Percentiles rank a stretch among this genome's conserved stretches.
phyloP scores from a whole-genome alignment of 64 coral and sea anemone genomes.

The Stichodactyla mertensii region DNA sequence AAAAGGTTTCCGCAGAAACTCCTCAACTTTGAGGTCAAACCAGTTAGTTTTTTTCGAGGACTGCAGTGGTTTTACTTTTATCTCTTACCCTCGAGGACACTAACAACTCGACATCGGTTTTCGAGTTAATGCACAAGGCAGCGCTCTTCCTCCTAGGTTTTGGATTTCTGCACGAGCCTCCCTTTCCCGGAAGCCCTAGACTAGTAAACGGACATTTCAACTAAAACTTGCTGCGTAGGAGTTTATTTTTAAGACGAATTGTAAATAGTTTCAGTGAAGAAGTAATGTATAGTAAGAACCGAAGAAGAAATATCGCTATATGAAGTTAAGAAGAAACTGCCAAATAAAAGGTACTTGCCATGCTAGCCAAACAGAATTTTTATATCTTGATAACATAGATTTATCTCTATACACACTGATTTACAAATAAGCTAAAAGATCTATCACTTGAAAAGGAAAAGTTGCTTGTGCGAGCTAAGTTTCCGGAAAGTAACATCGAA shows the following conservation, averaged over 20 bases:
- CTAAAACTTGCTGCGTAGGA: constrained; percentile 1
- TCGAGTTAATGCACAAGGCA: neutral
- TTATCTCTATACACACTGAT: neutral
- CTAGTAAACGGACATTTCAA: constrained; percentile 4
- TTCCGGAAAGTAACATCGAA: neutral
- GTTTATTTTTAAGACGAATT: constrained; percentile 16
- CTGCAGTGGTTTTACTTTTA: neutral
- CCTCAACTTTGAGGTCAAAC: neutral
- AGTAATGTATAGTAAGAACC: neutral
- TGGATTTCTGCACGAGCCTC: neutral
- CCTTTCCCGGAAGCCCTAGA: neutral
- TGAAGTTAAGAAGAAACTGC: neutral
- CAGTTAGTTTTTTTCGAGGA: neutral
- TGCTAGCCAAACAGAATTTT: neutral
- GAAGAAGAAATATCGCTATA: neutral
- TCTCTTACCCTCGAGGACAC: neutral
- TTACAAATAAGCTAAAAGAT: constrained; percentile 3
- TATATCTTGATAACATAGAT: constrained; percentile 2
- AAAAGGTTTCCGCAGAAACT: neutral
- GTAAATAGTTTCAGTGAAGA: constrained; percentile 3
- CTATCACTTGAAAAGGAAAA: neutral
- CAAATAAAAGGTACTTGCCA: neutral
- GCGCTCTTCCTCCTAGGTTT: neutral
- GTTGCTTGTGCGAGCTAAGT: neutral
- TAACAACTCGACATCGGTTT: neutral